A percentile compares a stretch with the other conserved stretches of the same genome.
These are phyloP conservation scores for Zeugodacus cucurbitae DNA, from an alignment of 1,140 invertebrate genomes.

Conservation along the genomic window DNA sequence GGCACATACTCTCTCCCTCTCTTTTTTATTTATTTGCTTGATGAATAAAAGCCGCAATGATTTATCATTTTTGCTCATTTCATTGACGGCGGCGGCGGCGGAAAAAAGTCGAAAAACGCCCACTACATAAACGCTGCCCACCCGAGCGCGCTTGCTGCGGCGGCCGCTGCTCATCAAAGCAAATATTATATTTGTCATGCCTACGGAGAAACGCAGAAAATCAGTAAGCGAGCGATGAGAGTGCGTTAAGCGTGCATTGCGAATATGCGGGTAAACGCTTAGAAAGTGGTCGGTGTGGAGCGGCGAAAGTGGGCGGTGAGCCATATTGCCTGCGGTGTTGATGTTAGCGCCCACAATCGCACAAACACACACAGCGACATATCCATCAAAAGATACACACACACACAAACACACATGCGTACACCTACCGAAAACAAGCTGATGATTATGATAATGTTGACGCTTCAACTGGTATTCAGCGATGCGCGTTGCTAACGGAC, in stretches of 20 bases:
- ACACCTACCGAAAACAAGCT: not conserved
- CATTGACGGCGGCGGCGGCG: not conserved
- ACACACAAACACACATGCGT: not conserved
- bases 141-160: not conserved
- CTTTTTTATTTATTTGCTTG: not conserved
- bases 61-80: slow-evolving; percentile 28
- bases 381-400: too few species aligned
- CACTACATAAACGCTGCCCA: not conserved
- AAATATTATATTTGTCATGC: not conserved
- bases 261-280: not conserved
- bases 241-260: not conserved
- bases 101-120: not conserved
- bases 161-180: not conserved
- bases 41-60: slow-evolving; percentile 10
- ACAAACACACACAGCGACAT: not conserved
- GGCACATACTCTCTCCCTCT: not conserved
- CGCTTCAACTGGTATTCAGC: not conserved
- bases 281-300: not conserved
- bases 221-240: not conserved
- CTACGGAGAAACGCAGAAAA: not conserved
- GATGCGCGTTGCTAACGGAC: not conserved
- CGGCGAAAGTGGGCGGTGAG: not conserved
- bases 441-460: slow-evolving; percentile 25
- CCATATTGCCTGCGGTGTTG: not conserved
- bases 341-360: not conserved